Evolutionary conservation across 2,888 invertebrate species (phyloP).

Genomic region (Minunthozetes semirufus): DNA sequence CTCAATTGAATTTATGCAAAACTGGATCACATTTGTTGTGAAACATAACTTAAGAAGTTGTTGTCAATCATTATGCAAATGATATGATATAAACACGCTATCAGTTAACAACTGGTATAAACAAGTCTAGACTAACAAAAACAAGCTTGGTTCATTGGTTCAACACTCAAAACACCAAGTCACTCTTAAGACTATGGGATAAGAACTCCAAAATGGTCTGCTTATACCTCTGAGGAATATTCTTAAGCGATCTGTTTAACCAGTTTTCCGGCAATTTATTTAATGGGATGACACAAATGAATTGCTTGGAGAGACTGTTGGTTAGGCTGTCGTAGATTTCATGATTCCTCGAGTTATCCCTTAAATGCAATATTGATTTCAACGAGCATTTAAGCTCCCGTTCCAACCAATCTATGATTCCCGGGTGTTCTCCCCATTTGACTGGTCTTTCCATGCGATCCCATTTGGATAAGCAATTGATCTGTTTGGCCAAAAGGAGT

Average conservation of each 20-base stretch:
- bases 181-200: not conserved
- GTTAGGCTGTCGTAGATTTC: not conserved
- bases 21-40: no score
- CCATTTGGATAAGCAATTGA: not conserved
- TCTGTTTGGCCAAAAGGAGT: not conserved
- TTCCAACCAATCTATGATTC: slow-evolving; percentile 5
- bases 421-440: slow-evolving; percentile 3
- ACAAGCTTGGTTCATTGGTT: no score
- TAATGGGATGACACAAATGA: not conserved
- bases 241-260: not conserved
- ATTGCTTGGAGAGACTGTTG: not conserved
- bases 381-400: not conserved
- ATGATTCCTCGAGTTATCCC: not conserved
- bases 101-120: no score
- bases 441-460: not conserved
- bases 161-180: not conserved
- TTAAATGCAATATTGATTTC: no score
- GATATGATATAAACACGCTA: no score
- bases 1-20: no score
- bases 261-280: slow-evolving; percentile 14
- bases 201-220: not conserved
- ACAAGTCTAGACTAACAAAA: no score
- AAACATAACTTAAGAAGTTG: no score
- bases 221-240: not conserved
- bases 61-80: no score